phyloP scores from a whole-genome alignment of 2,888 invertebrate species.

The Caenorhabditis sp. region DNA sequence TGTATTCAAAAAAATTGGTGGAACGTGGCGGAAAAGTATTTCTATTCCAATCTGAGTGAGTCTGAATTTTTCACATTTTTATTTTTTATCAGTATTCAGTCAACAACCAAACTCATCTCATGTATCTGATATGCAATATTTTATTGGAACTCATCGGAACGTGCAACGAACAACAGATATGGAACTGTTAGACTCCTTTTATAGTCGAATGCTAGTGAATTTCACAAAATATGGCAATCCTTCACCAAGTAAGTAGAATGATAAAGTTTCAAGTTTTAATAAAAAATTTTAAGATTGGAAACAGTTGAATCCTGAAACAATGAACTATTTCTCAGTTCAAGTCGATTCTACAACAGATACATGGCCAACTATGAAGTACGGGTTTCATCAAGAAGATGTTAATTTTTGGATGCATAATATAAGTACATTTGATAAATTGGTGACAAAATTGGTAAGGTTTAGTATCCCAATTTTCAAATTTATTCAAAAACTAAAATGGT shows the following conservation, averaged over 20 bases:
- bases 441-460: slow-evolving; percentile 27
- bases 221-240: slow-evolving; percentile 25
- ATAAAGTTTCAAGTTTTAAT: too few relatives aligned
- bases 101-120: slow-evolving; percentile 19
- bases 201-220: slow-evolving; percentile 18
- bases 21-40: slow-evolving; percentile 22
- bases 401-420: slow-evolving; percentile 37
- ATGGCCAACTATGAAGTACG: slow-evolving; percentile 24
- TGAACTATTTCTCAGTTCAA: slow-evolving; percentile 34
- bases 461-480: too few relatives aligned
- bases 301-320: slow-evolving; percentile 11
- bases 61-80: not conserved
- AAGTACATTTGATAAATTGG: slow-evolving; percentile 30
- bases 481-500: not conserved
- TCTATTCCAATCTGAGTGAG: slow-evolving; percentile 23
- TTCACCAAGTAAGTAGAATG: slow-evolving; percentile 18
- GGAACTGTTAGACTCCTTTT: slow-evolving; percentile 28
- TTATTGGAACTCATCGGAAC: slow-evolving; percentile 26
- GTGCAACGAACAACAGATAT: slow-evolving; percentile 15
- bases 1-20: slow-evolving; percentile 7
- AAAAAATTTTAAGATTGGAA: slow-evolving; percentile 20
- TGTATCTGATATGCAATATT: slow-evolving; percentile 31
- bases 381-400: slow-evolving; percentile 23
- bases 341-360: slow-evolving; percentile 14
- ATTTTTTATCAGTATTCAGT: slow-evolving; percentile 3